phyloP scores from a whole-genome alignment of 2,888 invertebrate genomes.

The Melanophora roralis region DNA sequence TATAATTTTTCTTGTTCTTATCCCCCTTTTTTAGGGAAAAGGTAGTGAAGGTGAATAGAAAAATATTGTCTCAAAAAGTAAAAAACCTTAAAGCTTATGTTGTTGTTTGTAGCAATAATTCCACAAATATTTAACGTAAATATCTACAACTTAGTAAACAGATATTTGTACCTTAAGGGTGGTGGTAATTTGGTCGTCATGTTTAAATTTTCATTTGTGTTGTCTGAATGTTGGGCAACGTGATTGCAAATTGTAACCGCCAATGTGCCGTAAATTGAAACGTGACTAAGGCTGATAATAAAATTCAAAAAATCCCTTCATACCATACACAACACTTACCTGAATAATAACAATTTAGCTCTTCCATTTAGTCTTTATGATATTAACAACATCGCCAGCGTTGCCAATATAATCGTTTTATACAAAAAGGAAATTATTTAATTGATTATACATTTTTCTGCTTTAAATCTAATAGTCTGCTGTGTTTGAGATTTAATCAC shows the following conservation, averaged over 20 bases:
- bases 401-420: too few species aligned
- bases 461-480: too few species aligned
- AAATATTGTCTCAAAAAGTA: not conserved
- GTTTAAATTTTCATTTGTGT: slow-evolving; percentile 10
- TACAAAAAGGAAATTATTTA: too few species aligned
- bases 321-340: slow-evolving; percentile 20
- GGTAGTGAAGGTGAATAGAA: not conserved
- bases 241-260: slow-evolving; percentile 77
- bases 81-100: not conserved
- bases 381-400: too few species aligned
- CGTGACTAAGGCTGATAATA: slow-evolving; percentile 75
- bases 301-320: slow-evolving; percentile 72
- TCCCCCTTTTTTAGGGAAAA: not conserved
- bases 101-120: slow-evolving; percentile 27
- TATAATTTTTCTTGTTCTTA: slow-evolving; percentile 15
- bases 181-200: slow-evolving; percentile 7
- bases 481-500: too few species aligned
- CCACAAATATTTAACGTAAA: slow-evolving; percentile 42
- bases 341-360: slow-evolving; percentile 41
- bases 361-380: not conserved
- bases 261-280: slow-evolving; percentile 77
- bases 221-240: slow-evolving; percentile 66
- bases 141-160: not conserved
- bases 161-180: not conserved
- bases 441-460: too few species aligned